A percentile compares a stretch with the other conserved stretches of the same genome.
phyloP scores from a whole-genome alignment of 92 coral and sea anemone genomes.

The Phenganax stokvisi region DNA sequence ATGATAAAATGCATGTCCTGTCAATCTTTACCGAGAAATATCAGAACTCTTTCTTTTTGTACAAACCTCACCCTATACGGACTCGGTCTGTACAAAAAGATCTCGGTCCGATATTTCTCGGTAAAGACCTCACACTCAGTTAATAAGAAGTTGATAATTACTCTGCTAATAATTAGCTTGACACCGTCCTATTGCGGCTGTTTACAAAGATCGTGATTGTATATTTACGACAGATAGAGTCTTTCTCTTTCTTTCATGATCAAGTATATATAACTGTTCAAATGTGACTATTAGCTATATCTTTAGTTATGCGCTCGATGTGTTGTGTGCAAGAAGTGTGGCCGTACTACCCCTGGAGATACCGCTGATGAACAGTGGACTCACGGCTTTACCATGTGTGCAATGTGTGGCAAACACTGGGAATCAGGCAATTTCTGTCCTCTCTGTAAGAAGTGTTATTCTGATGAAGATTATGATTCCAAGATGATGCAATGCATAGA shows the following conservation, averaged over 20 bases:
- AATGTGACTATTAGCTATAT: background rate
- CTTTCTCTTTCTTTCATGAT: background rate
- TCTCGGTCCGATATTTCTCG: no score
- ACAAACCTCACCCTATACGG: no score
- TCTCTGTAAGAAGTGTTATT: conserved; percentile 85
- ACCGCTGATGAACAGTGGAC: conserved; percentile 87
- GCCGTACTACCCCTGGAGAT: conserved; percentile 78
- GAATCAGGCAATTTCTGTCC: conserved; percentile 87
- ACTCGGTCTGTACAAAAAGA: no score
- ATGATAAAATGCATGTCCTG: no score
- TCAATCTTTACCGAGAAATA: no score
- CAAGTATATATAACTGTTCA: no score
- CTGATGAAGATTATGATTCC: conserved; percentile 92
- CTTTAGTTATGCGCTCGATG: conserved; percentile 90
- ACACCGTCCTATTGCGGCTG: no score
- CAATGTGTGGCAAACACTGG: conserved; percentile 74
- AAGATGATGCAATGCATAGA: conserved; percentile 89
- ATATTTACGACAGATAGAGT: background rate
- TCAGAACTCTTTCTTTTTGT: no score
- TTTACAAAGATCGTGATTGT: no score
- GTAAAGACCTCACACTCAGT: no score
- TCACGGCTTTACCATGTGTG: conserved; percentile 91
- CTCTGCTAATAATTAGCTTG: no score
- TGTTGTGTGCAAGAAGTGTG: conserved; percentile 76
- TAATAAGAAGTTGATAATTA: no score